Evolutionary conservation across 2,888 invertebrate species (phyloP).

Genomic region (Adelognathus sp.): DNA sequence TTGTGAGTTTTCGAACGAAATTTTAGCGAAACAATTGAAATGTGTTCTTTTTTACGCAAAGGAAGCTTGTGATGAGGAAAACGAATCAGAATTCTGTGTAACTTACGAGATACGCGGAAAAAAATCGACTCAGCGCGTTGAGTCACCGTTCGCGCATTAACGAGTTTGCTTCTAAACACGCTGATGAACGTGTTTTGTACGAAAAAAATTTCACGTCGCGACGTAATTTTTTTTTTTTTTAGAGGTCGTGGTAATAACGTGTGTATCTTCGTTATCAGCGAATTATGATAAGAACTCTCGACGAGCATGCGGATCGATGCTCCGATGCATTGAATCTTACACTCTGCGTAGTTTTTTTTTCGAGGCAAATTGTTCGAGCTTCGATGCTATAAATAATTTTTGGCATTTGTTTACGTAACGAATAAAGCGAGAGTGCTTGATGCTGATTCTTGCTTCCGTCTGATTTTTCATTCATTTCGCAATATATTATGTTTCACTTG

Average conservation of each 20-base stretch:
- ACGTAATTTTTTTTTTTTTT: neutral
- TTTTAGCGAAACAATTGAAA: slow-evolving; percentile 5
- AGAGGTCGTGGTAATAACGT: neutral
- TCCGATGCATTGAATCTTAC: neutral
- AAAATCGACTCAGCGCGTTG: slow-evolving; percentile 41
- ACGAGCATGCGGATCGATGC: neutral
- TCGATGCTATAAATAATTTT: too few species aligned
- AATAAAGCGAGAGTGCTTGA: too few species aligned
- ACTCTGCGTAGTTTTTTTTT: neutral
- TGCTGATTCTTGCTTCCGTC: too few species aligned
- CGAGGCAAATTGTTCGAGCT: neutral
- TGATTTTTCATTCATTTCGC: too few species aligned
- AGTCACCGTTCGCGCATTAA: slow-evolving; percentile 37
- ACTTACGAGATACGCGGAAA: slow-evolving; percentile 13
- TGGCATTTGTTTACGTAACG: too few species aligned
- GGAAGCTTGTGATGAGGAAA: neutral
- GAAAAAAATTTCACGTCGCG: neutral
- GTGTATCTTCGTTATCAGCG: neutral
- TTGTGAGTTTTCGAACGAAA: slow-evolving; percentile 73
- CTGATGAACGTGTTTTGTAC: neutral
- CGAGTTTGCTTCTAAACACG: neutral
- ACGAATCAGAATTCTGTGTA: neutral
- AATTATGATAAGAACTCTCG: neutral
- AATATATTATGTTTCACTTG: too few species aligned
- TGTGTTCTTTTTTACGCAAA: neutral